Percentiles rank a stretch among this genome's conserved stretches.
These are phyloP conservation scores for Microctenopoma stevenorrisi DNA, from an alignment of 2,797 vertebrate genomes.

Conservation along the genomic window DNA sequence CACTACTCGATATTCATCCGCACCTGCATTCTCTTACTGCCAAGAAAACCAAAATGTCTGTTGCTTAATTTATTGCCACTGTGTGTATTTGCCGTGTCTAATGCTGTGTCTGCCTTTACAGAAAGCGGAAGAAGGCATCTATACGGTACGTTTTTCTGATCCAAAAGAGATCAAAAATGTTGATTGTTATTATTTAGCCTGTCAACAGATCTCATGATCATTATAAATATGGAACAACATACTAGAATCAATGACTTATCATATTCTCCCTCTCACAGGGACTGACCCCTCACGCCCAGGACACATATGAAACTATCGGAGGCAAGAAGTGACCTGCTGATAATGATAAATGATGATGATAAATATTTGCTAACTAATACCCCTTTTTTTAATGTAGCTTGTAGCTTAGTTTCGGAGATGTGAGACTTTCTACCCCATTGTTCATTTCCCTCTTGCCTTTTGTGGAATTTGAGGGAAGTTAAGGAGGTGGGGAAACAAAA, in stretches of 20 bases:
- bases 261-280: conserved; percentile 60
- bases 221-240: too few species aligned
- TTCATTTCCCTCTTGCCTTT: conserved; percentile 8
- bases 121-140: conserved; percentile 66
- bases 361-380: not conserved
- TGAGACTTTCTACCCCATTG: not conserved
- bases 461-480: conserved; percentile 5
- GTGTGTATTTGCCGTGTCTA: conserved; percentile 12
- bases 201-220: not conserved
- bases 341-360: not conserved
- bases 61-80: too few species aligned
- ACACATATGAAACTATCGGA: conserved; percentile 82
- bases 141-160: conserved; percentile 61
- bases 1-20: not conserved
- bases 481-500: not conserved
- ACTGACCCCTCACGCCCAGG: conserved; percentile 66
- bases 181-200: not conserved
- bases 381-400: not conserved
- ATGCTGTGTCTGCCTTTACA: conserved; percentile 31
- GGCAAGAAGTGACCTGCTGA: conserved; percentile 58
- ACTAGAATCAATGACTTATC: not conserved
- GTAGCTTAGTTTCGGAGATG: conserved; percentile 5
- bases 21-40: not conserved
- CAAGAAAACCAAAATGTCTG: not conserved
- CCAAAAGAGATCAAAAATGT: not conserved